A percentile compares a stretch with the other conserved stretches of the same genome.
Conservation (phyloP, 2,888 invertebrate species). For the Tipula vernalis region DNA sequence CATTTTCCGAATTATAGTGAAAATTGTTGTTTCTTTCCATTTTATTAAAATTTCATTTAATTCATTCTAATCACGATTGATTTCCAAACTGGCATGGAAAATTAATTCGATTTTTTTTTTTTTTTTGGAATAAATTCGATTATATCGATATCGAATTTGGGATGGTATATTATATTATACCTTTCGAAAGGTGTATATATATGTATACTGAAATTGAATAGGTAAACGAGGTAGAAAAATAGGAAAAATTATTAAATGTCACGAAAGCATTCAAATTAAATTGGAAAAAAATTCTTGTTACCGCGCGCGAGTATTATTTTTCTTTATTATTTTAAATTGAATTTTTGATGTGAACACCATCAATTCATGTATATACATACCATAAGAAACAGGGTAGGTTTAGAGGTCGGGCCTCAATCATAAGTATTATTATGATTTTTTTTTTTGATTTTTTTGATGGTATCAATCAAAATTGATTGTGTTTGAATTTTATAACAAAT, state of each 20-base stretch:
- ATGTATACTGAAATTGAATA: background rate
- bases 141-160: background rate
- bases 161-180: background rate
- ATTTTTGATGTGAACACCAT: background rate
- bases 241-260: background rate
- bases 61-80: background rate
- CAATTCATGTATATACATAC: background rate
- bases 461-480: background rate
- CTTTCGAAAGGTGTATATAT: background rate
- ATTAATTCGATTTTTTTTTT: background rate
- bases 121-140: background rate
- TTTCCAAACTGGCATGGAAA: background rate
- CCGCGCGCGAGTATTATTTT: background rate
- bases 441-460: background rate
- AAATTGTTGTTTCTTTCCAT: background rate
- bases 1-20: background rate
- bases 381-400: background rate
- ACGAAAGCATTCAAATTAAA: slow-evolving; percentile 4
- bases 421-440: background rate
- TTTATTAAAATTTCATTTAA: background rate
- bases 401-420: background rate
- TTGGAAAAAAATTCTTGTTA: background rate
- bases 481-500: background rate
- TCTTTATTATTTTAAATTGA: background rate
- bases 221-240: background rate